Conservation (phyloP, 2,888 invertebrate genomes). For the Orthosia incerta region DNA sequence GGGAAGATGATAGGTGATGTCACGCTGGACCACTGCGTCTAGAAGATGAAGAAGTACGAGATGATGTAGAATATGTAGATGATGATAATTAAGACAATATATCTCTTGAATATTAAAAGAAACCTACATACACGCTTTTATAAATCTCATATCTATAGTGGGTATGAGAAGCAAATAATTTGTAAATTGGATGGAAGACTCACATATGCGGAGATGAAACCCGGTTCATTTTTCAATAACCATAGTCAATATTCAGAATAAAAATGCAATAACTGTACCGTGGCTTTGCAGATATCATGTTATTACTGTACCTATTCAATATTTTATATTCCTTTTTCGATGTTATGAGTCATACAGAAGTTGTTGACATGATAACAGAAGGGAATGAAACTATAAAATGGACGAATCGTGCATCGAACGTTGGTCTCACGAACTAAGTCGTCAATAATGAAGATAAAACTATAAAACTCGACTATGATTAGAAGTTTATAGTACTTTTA, state of each 20-base stretch:
- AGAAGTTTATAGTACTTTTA: slow-evolving; percentile 6
- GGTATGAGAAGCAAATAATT: slow-evolving; percentile 30
- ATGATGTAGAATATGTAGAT: too few species aligned
- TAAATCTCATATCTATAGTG: neutral
- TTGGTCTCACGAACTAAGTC: slow-evolving; percentile 22
- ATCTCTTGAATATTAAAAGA: neutral
- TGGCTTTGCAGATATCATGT: slow-evolving; percentile 14
- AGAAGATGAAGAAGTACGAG: too few species aligned
- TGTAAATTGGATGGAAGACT: slow-evolving; percentile 31
- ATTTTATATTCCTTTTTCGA: slow-evolving; percentile 1
- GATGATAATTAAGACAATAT: too few species aligned
- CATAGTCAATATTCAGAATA: slow-evolving; percentile 8
- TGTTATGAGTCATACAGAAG: neutral
- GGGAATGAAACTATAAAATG: slow-evolving; percentile 19
- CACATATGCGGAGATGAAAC: slow-evolving; percentile 8
- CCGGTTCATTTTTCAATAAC: slow-evolving; percentile 23
- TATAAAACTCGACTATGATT: slow-evolving; percentile 22
- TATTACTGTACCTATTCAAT: slow-evolving; percentile 14
- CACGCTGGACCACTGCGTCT: too few species aligned
- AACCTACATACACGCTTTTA: neutral
- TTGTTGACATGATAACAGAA: slow-evolving; percentile 15
- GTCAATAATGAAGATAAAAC: slow-evolving; percentile 22
- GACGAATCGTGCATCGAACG: slow-evolving; percentile 22
- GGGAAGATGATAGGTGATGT: neutral
- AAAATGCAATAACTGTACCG: slow-evolving; percentile 15